Evolutionary conservation across 2,888 invertebrate species (phyloP).

Genomic region (Blera fallax): DNA sequence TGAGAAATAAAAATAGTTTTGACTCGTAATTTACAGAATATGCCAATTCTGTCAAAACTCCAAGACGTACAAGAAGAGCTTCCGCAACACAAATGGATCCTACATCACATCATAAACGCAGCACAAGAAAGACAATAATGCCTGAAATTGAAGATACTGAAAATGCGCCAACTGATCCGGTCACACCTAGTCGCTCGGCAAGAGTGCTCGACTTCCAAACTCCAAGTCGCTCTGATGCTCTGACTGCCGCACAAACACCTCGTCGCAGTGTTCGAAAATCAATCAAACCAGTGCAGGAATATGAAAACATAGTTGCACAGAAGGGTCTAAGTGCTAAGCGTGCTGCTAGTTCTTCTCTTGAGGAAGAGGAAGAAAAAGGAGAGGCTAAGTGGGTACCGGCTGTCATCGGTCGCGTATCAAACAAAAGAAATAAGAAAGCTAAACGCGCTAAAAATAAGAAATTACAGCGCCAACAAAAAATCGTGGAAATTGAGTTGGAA

Average conservation of each 20-base stretch:
- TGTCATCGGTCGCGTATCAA: conserved; percentile 76
- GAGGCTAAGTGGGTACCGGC: conserved; percentile 75
- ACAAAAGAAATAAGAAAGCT: conserved; percentile 74
- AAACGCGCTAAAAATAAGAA: conserved; percentile 21
- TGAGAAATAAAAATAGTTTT: background rate
- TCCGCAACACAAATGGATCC: background rate
- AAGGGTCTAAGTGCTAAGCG: conserved; percentile 39
- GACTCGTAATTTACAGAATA: background rate
- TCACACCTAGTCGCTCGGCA: background rate
- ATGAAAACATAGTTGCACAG: conserved; percentile 77
- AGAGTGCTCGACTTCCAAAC: conserved; percentile 10
- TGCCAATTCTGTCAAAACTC: conserved; percentile 26
- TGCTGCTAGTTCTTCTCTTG: background rate
- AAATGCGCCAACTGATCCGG: background rate
- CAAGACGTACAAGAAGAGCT: conserved; percentile 12
- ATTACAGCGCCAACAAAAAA: conserved; percentile 9
- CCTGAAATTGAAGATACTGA: conserved; percentile 3
- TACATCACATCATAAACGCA: background rate
- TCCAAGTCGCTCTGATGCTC: conserved; percentile 15
- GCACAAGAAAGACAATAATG: background rate
- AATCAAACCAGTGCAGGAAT: conserved; percentile 77
- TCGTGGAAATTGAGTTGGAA: background rate
- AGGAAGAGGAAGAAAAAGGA: conserved; percentile 8
- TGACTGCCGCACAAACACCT: conserved; percentile 74
- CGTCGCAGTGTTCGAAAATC: conserved; percentile 78